Evolutionary conservation across 1,140 invertebrate species (phyloP), one percentile per base, ranked within the genome.

Genomic region (Drosophila quadrilineata): DNA sequence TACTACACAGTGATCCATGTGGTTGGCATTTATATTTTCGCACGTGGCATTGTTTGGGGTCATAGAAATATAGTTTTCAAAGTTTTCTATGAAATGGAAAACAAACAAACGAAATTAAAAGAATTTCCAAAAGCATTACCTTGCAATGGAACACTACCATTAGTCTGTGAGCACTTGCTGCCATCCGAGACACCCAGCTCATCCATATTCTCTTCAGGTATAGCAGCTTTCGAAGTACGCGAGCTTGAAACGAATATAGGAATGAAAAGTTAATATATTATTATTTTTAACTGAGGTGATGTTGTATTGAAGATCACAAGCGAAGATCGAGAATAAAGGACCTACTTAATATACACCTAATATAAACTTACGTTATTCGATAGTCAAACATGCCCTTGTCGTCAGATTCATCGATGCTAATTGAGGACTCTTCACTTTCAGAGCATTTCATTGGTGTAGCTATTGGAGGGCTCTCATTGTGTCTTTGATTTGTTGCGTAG

Each of bases 341-440:
- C n/a, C n/a, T n/a, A n/a, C n/a, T 19, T 26, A 40, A 49, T 16
- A 9, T 28, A 10, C n/a, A n/a, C n/a, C n/a, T 12, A 22, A 41
- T 5, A 10, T 0, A 3, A 8, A 72, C 71, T 59, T 57, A 87
- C 85, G 75, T 84, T 38, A 84, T 60, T 43, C 85, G 68, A 63
- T 84, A 87, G 17, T 62, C 40, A 56, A 75, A 65, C 24, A 58
- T 90, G 6, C 86, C 87, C 54, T 92, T 92, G 72, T 94, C 93
- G 64, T 95, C 94, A 0, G 93, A 91, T 33, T 94, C 94, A 58
- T 94, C 93, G 80, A 94, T 92, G 22, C 94, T 94, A 2, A 94
- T 89, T 3, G 94, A 94, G 0, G 93, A 94, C 12, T 94, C 93
- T 16, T 93, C 93, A 3, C 93, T 94, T 71, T 95, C 94, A 0